Conservation (phyloP, 2,888 invertebrate genomes). For the Tipula vernalis region DNA sequence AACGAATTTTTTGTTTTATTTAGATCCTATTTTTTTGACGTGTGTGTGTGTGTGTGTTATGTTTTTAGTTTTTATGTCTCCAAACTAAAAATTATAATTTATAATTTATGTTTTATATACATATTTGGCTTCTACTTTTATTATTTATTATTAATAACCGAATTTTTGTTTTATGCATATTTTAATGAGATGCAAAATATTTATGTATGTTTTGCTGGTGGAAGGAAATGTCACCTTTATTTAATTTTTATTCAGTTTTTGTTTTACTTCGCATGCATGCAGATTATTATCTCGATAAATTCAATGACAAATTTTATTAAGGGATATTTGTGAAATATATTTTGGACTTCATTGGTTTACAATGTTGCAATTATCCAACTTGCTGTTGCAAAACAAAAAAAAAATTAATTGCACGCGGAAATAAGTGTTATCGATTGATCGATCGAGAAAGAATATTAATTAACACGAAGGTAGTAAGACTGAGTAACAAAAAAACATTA, state of each 20-base stretch:
- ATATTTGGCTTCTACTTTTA: background rate
- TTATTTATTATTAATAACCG: background rate
- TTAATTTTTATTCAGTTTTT: background rate
- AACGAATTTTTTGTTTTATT: background rate
- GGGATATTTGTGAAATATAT: background rate
- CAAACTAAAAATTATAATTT: background rate
- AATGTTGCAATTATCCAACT: no score
- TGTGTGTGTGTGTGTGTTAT: background rate
- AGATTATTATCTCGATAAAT: background rate
- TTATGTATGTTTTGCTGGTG: background rate
- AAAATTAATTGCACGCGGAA: no score
- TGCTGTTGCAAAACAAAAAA: no score
- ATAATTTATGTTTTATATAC: background rate
- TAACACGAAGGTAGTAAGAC: no score
- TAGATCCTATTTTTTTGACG: background rate
- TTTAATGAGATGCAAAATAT: background rate
- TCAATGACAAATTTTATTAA: background rate
- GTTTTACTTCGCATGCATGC: background rate
- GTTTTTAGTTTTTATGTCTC: background rate
- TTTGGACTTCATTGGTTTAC: no score
- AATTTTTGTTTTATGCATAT: background rate
- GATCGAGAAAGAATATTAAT: no score
- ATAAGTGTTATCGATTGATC: no score
- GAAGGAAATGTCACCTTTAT: background rate
- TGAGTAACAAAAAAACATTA: no score